A percentile compares a stretch with the other conserved stretches of the same genome.
phyloP scores from a whole-genome alignment of 2,888 invertebrate genomes.

The Lepidochrysops patricia region DNA sequence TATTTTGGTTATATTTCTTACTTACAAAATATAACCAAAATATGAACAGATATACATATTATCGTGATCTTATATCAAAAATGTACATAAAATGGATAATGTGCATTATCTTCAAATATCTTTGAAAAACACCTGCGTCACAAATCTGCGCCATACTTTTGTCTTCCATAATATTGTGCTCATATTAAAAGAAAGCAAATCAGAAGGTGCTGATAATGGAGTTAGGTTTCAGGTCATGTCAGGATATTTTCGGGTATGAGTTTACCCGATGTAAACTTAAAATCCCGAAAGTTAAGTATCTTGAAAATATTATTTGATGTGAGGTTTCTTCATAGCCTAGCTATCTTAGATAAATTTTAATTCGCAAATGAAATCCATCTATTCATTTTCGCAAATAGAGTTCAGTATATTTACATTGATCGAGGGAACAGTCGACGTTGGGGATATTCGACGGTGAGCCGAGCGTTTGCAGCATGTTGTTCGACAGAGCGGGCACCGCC shows the following conservation, averaged over 20 bases:
- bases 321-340: too few relatives aligned
- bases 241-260: too few relatives aligned
- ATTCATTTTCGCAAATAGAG: too few relatives aligned
- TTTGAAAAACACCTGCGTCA: background rate
- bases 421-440: slow-evolving; percentile 59
- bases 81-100: background rate
- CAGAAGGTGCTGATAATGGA: too few relatives aligned
- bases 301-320: too few relatives aligned
- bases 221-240: too few relatives aligned
- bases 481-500: slow-evolving; percentile 43
- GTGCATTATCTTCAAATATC: background rate
- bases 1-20: too few relatives aligned
- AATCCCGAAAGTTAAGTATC: too few relatives aligned
- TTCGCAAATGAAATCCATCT: too few relatives aligned
- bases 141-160: background rate
- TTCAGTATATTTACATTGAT: slow-evolving; percentile 53
- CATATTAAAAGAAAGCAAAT: background rate
- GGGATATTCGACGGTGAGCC: slow-evolving; percentile 46
- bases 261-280: too few relatives aligned
- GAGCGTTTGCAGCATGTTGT: slow-evolving; percentile 43
- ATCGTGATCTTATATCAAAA: background rate
- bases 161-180: background rate
- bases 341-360: too few relatives aligned
- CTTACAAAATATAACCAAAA: background rate
- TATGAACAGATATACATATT: too few relatives aligned